Evolutionary conservation across 2,888 invertebrate genomes (phyloP).

Genomic region (Xestoiulus laeticollis): DNA sequence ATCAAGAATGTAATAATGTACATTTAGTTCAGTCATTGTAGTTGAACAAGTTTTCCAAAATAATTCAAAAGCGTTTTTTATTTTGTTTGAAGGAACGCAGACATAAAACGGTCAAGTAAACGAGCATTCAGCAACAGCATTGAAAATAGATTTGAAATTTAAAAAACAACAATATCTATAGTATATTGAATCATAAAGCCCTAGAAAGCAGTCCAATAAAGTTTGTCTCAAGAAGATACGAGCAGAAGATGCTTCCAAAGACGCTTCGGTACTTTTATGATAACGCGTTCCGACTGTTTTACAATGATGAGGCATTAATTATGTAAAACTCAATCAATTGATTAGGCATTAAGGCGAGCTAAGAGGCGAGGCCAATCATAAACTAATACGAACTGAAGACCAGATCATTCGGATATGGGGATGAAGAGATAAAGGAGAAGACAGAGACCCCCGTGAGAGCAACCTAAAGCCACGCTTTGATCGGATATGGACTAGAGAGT

Average conservation of each 20-base stretch:
- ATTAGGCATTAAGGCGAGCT: not conserved
- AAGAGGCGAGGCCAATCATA: not conserved
- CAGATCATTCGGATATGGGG: not conserved
- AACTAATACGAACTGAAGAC: not conserved
- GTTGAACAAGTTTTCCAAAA: no score
- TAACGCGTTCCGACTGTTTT: not conserved
- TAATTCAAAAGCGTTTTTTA: no score
- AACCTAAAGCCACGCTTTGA: not conserved
- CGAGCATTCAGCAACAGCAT: not conserved
- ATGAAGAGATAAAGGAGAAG: not conserved
- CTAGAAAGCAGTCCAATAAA: no score
- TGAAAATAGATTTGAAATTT: not conserved
- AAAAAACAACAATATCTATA: no score
- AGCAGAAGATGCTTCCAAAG: not conserved
- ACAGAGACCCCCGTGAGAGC: not conserved
- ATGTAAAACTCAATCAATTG: not conserved
- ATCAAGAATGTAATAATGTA: no score
- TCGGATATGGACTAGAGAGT: not conserved
- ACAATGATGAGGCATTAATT: not conserved
- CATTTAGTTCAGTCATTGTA: no score
- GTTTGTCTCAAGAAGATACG: not conserved
- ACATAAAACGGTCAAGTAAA: no score
- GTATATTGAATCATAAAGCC: no score
- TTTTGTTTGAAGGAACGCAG: no score
- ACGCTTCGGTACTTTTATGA: not conserved